phyloP scores from a whole-genome alignment of 2,888 invertebrate genomes.

The Synanthedon tipuliformis region DNA sequence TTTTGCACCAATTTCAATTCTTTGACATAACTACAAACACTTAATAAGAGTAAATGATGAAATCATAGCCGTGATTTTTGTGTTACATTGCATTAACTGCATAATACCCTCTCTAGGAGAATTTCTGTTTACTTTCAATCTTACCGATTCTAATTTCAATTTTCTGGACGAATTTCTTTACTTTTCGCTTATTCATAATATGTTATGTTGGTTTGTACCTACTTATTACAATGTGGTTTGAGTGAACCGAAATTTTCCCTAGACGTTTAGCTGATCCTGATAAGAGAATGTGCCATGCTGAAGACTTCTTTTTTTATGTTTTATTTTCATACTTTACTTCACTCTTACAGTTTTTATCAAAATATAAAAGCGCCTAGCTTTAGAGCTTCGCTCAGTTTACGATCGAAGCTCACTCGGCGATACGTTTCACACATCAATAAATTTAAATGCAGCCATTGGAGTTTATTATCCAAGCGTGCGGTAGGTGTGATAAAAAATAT shows the following conservation, averaged over 20 bases:
- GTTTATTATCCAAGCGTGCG: neutral
- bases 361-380: slow-evolving; percentile 40
- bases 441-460: slow-evolving; percentile 4
- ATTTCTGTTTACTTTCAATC: slow-evolving; percentile 42
- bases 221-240: neutral
- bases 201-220: neutral
- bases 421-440: slow-evolving; percentile 23
- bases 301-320: slow-evolving; percentile 56
- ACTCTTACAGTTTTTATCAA: slow-evolving; percentile 45
- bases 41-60: slow-evolving; percentile 15
- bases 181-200: neutral
- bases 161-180: neutral
- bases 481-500: slow-evolving; percentile 1
- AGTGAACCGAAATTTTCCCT: slow-evolving; percentile 50
- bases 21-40: slow-evolving; percentile 14
- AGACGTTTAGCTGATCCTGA: slow-evolving; percentile 57
- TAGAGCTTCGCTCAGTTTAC: slow-evolving; percentile 31
- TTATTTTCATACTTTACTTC: slow-evolving; percentile 58
- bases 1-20: slow-evolving; percentile 57
- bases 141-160: no score
- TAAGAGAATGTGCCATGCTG: slow-evolving; percentile 69
- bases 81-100: slow-evolving; percentile 58
- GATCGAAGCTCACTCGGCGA: slow-evolving; percentile 34
- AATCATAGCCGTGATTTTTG: slow-evolving; percentile 51
- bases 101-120: slow-evolving; percentile 34